These are phyloP conservation scores for Falco punctatus DNA, from an alignment of 2,113 vertebrate species.

Conservation along the genomic window DNA sequence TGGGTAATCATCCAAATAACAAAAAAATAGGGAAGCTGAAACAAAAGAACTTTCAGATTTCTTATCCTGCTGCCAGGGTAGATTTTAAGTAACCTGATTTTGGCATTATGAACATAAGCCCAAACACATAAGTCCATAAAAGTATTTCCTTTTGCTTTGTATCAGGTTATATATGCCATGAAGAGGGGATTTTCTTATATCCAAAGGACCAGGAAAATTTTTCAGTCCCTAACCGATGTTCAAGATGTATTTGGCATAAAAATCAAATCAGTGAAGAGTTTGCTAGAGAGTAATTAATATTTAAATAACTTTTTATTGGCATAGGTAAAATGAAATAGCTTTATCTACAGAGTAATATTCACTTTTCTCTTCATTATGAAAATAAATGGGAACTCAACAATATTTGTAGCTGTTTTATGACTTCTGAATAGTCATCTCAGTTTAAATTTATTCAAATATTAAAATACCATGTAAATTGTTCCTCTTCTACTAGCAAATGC, in stretches of 20 bases:
- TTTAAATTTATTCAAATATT: not conserved
- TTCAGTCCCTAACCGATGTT: not conserved
- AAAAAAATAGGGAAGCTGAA: not conserved
- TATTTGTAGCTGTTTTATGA: not conserved
- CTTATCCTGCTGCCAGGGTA: not conserved
- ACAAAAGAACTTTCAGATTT: not conserved
- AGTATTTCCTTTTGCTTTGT: not conserved
- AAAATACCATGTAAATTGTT: not conserved
- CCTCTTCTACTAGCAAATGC: constrained; percentile 12
- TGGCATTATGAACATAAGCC: not conserved
- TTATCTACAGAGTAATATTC: constrained; percentile 2
- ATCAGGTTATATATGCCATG: not conserved
- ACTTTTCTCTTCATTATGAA: constrained; percentile 27
- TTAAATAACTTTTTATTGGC: not conserved
- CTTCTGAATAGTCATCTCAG: not conserved
- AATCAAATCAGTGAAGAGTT: constrained; percentile 2
- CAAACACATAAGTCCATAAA: not conserved
- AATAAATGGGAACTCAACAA: not conserved
- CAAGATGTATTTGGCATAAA: constrained; percentile 12
- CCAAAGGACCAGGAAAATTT: not conserved
- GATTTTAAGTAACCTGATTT: not conserved
- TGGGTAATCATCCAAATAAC: constrained; percentile 18
- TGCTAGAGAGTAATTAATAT: constrained; percentile 1
- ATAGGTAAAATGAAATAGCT: constrained; percentile 5
- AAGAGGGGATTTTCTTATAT: not conserved